Evolutionary conservation across 2,888 invertebrate species (phyloP).

Genomic region (Epirrhoe alternata): DNA sequence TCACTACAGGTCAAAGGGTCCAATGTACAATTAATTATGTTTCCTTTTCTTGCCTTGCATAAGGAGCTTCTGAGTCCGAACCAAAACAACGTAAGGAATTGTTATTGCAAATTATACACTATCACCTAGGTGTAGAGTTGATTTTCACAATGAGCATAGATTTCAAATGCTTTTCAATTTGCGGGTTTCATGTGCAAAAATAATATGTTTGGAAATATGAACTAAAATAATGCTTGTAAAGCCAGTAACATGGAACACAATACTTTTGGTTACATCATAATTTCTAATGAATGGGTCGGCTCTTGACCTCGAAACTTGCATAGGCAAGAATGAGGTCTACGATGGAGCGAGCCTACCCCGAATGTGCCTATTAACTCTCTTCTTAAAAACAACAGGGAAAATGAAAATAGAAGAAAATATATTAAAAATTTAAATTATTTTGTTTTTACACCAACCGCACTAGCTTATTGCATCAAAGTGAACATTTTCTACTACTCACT

Average conservation of each 20-base stretch:
- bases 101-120: conserved; percentile 48
- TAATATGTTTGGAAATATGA: neutral
- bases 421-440: neutral
- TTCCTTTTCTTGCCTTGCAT: conserved; percentile 57
- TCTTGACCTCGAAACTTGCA: too few relatives aligned
- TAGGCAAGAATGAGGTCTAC: too few relatives aligned
- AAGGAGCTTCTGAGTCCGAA: conserved; percentile 77
- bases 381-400: too few relatives aligned
- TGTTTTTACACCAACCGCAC: neutral
- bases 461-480: neutral
- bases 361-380: too few relatives aligned
- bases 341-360: too few relatives aligned
- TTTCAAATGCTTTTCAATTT: neutral
- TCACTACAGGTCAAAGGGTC: conserved; percentile 60
- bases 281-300: too few relatives aligned
- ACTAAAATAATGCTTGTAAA: too few relatives aligned
- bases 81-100: conserved; percentile 72
- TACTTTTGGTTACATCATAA: neutral
- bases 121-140: conserved; percentile 41
- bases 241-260: neutral
- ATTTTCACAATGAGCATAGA: conserved; percentile 16
- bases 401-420: too few relatives aligned
- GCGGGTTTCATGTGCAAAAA: neutral
- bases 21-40: conserved; percentile 68
- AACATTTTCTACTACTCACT: neutral